Conservation (phyloP, 2,113 vertebrate species). For the Microcebus lehilahytsara region DNA sequence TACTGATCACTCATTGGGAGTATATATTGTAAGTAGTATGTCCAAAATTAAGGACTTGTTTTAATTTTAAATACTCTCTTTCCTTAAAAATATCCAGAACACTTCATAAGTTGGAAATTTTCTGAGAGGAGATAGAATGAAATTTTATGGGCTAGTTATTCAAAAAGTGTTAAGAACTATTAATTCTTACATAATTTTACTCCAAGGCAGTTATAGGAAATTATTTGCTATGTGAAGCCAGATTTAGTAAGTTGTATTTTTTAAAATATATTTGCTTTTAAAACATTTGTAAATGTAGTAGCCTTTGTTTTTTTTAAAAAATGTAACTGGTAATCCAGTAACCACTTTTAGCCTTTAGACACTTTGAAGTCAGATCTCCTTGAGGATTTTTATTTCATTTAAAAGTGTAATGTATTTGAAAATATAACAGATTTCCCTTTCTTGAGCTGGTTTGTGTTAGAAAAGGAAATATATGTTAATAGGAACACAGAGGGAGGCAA, state of each 20-base stretch:
- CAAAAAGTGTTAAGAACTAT: neutral
- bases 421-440: constrained; percentile 32
- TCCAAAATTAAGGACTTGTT: neutral
- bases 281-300: neutral
- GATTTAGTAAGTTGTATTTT: neutral
- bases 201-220: neutral
- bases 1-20: neutral
- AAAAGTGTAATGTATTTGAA: constrained; percentile 63
- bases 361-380: constrained; percentile 40
- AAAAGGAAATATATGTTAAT: constrained; percentile 65
- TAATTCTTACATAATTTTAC: constrained; percentile 7
- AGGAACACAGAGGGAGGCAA: neutral
- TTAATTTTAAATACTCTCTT: neutral
- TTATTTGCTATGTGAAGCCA: neutral
- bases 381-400: constrained; percentile 63
- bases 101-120: neutral
- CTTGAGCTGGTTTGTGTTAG: constrained; percentile 41
- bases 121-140: neutral
- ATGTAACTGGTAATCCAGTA: constrained; percentile 13
- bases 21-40: neutral
- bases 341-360: neutral
- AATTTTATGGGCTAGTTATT: neutral
- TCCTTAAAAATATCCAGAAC: neutral
- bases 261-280: neutral
- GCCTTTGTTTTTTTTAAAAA: neutral